phyloP scores from a whole-genome alignment of 2,113 vertebrate species.

The Mormyrus iriodes region DNA sequence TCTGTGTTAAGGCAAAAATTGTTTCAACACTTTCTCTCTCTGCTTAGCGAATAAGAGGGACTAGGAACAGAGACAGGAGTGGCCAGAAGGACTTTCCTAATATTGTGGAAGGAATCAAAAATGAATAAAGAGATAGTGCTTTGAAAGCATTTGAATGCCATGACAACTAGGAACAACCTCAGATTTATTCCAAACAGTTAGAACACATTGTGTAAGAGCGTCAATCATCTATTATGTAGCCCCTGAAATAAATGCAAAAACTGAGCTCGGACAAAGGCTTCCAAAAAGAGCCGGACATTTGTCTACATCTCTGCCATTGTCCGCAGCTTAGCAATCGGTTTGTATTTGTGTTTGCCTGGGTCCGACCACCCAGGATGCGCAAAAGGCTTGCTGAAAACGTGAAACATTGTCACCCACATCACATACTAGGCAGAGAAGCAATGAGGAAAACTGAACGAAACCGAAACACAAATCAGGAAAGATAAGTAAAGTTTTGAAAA shows the following conservation, averaged over 20 bases:
- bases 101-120: constrained; percentile 68
- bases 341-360: constrained; percentile 88
- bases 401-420: constrained; percentile 72
- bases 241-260: constrained; percentile 92
- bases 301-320: constrained; percentile 86
- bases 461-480: not conserved
- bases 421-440: constrained; percentile 54
- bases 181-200: constrained; percentile 88
- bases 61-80: constrained; percentile 24
- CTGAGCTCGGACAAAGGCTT: constrained; percentile 78
- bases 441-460: constrained; percentile 5
- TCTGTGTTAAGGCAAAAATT: not conserved
- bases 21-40: not conserved
- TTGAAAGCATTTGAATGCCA: constrained; percentile 84
- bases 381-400: constrained; percentile 61
- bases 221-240: constrained; percentile 89
- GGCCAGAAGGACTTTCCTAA: constrained; percentile 64
- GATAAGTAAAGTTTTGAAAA: not conserved
- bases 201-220: constrained; percentile 79
- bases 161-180: constrained; percentile 92
- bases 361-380: constrained; percentile 84
- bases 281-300: constrained; percentile 86
- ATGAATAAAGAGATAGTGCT: constrained; percentile 86
- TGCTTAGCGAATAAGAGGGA: constrained; percentile 5
- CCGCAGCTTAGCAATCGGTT: constrained; percentile 88